Percentiles rank a stretch among this genome's conserved stretches.
phyloP scores from a whole-genome alignment of 2,113 vertebrate species.

The Melanostigma gelatinosum region DNA sequence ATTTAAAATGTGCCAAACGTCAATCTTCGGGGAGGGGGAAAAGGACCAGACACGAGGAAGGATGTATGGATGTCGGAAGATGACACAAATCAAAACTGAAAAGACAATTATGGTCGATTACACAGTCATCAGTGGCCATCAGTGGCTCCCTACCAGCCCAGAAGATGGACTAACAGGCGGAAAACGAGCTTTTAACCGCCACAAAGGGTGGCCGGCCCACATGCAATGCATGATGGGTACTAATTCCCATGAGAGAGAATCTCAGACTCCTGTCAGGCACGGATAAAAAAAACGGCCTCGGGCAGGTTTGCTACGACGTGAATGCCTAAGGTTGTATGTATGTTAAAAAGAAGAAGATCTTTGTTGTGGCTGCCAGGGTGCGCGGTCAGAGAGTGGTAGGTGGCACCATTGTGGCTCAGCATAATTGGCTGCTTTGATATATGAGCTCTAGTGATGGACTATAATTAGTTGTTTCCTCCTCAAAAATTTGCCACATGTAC shows the following conservation, averaged over 20 bases:
- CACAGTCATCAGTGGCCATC: slow-evolving; percentile 99
- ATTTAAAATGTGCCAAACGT: slow-evolving; percentile 72
- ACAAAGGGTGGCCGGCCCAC: slow-evolving; percentile 95
- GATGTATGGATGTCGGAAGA: slow-evolving; percentile 89
- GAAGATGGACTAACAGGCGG: slow-evolving; percentile 97
- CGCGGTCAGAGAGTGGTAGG: slow-evolving; percentile 43
- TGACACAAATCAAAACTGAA: slow-evolving; percentile 99
- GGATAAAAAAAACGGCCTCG: slow-evolving; percentile 75
- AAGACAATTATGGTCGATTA: slow-evolving; percentile 99
- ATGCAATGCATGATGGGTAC: slow-evolving; percentile 79
- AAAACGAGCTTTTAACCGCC: slow-evolving; percentile 99
- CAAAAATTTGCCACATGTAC: slow-evolving; percentile 10
- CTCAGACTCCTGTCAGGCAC: slow-evolving; percentile 74
- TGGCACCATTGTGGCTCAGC: slow-evolving; percentile 46
- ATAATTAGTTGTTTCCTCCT: slow-evolving; percentile 1
- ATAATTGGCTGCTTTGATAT: slow-evolving; percentile 66
- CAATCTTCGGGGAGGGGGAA: slow-evolving; percentile 58
- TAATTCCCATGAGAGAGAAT: slow-evolving; percentile 77
- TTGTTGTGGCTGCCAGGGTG: slow-evolving; percentile 46
- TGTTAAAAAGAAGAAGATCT: slow-evolving; percentile 32
- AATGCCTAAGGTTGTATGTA: slow-evolving; percentile 62
- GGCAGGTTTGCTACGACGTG: slow-evolving; percentile 58
- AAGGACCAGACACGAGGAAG: slow-evolving; percentile 69
- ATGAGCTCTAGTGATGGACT: slow-evolving; percentile 6
- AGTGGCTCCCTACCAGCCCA: slow-evolving; percentile 87